Percentiles rank a stretch among this genome's conserved stretches.
These are phyloP conservation scores for Eristalinus sepulchralis DNA, from an alignment of 2,888 invertebrate genomes.

Conservation along the genomic window DNA sequence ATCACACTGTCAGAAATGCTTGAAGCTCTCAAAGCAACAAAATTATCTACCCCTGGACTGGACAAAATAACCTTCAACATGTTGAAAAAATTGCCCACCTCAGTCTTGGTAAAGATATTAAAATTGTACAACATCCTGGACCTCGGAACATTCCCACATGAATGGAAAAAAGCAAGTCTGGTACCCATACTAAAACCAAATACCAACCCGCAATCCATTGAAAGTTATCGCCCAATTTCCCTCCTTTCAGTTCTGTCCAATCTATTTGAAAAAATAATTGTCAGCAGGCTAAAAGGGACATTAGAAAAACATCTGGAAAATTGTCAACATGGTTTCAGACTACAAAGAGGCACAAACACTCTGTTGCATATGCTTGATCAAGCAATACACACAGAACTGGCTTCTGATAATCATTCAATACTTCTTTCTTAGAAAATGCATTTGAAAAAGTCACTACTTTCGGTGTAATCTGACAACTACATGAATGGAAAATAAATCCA, in stretches of 20 bases:
- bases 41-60: background rate
- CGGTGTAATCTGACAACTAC: background rate
- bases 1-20: background rate
- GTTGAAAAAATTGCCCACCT: background rate
- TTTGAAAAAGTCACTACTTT: background rate
- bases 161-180: background rate
- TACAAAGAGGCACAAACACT: too few species aligned
- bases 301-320: background rate
- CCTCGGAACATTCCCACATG: background rate
- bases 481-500: background rate
- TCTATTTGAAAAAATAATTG: slow-evolving; percentile 15
- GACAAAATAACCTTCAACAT: slow-evolving; percentile 21
- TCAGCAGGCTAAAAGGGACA: background rate
- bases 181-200: background rate
- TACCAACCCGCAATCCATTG: background rate
- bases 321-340: too few species aligned
- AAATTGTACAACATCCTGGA: background rate
- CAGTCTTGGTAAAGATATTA: too few species aligned
- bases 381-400: background rate
- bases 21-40: background rate
- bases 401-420: background rate
- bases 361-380: too few species aligned
- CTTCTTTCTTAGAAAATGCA: background rate
- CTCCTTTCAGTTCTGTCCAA: slow-evolving; percentile 10
- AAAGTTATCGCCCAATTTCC: background rate